A percentile compares a stretch with the other conserved stretches of the same genome.
Conservation (phyloP, 1,140 invertebrate species). For the Nixonia krombeini region DNA sequence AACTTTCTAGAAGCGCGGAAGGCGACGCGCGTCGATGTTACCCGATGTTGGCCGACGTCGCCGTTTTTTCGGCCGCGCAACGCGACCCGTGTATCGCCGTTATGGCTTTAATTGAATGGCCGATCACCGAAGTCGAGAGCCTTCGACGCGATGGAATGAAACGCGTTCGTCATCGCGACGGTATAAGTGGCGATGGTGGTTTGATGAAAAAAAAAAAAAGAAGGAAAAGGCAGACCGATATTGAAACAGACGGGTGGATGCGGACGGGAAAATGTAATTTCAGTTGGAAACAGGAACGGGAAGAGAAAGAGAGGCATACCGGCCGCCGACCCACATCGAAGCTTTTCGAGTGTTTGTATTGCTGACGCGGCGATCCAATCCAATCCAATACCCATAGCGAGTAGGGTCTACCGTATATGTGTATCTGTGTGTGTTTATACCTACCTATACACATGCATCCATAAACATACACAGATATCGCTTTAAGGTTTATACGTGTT, state of each 20-base stretch:
- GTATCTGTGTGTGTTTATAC: neutral
- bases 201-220: slow-evolving; percentile 23
- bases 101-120: slow-evolving; percentile 4
- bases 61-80: too few species aligned
- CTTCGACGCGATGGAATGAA: slow-evolving; percentile 27
- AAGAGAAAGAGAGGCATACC: slow-evolving; percentile 49
- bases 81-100: too few species aligned
- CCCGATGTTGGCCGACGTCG: neutral
- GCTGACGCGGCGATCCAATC: slow-evolving; percentile 71
- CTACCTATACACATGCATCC: slow-evolving; percentile 3
- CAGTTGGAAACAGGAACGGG: slow-evolving; percentile 68
- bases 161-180: slow-evolving; percentile 16
- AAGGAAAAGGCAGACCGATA: slow-evolving; percentile 48
- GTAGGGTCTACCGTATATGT: slow-evolving; percentile 22
- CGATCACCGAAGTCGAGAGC: slow-evolving; percentile 11
- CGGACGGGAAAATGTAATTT: slow-evolving; percentile 69
- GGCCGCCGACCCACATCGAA: slow-evolving; percentile 63
- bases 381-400: slow-evolving; percentile 65
- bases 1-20: too few species aligned
- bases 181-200: slow-evolving; percentile 31
- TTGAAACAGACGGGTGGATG: slow-evolving; percentile 53
- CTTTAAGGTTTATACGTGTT: neutral
- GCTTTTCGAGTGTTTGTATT: slow-evolving; percentile 69
- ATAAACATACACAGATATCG: slow-evolving; percentile 7
- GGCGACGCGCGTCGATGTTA: too few species aligned